Evolutionary conservation across 2,113 vertebrate species (phyloP).

Genomic region (Takifugu bimaculatus): DNA sequence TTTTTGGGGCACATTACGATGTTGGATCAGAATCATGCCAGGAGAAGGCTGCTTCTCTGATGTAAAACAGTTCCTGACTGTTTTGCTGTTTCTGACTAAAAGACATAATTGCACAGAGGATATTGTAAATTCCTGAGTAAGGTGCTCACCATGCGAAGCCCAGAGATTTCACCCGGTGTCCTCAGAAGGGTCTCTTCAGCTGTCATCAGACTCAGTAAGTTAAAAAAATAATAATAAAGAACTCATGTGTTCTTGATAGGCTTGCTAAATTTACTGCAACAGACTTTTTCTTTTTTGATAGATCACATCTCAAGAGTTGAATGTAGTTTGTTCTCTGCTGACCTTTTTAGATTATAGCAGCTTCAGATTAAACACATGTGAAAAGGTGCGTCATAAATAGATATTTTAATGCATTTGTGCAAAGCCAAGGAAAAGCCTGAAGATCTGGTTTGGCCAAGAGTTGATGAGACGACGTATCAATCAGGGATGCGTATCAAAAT

Average conservation of each 20-base stretch:
- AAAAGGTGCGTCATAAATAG: no score
- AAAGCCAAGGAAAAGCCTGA: no score
- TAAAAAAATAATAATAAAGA: neutral
- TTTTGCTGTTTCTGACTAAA: slow-evolving; percentile 4
- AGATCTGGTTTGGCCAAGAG: no score
- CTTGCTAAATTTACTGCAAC: neutral
- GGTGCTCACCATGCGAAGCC: slow-evolving; percentile 56
- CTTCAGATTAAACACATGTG: no score
- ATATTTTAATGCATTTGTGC: no score
- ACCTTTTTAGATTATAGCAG: no score
- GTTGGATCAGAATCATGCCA: slow-evolving; percentile 36
- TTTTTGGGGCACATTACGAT: slow-evolving; percentile 44
- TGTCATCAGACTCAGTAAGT: slow-evolving; percentile 75
- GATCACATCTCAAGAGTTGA: neutral
- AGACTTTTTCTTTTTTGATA: neutral
- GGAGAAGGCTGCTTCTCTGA: slow-evolving; percentile 17
- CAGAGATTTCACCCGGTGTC: slow-evolving; percentile 56
- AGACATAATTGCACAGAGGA: slow-evolving; percentile 4
- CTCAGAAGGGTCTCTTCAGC: slow-evolving; percentile 69
- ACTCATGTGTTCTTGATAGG: neutral
- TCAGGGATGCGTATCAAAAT: no score
- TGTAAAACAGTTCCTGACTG: slow-evolving; percentile 16
- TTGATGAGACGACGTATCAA: no score
- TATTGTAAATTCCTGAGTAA: neutral
- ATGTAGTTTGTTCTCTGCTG: no score